A percentile compares a stretch with the other conserved stretches of the same genome.
Conservation (phyloP, 2,113 vertebrate species). For the Entomyzon cyanotis region DNA sequence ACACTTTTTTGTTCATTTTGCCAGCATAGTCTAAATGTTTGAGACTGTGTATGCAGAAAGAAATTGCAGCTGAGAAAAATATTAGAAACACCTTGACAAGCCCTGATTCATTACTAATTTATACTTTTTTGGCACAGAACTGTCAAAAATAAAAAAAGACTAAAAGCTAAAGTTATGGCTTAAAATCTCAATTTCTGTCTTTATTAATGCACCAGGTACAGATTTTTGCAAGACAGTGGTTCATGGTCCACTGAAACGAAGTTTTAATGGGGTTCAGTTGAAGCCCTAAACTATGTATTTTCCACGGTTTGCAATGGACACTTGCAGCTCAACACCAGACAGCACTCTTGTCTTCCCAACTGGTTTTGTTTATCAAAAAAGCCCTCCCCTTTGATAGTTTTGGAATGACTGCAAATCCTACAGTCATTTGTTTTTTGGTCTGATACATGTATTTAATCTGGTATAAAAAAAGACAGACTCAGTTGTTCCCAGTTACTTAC, state of each 20-base stretch:
- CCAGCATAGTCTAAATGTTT: slow-evolving; percentile 4
- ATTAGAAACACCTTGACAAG: background rate
- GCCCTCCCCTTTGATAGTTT: background rate
- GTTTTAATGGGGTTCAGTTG: background rate
- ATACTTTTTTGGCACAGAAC: background rate
- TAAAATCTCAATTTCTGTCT: background rate
- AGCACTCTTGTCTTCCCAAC: background rate
- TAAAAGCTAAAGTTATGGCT: background rate
- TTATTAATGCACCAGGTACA: background rate
- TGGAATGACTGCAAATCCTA: background rate
- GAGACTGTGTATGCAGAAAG: background rate
- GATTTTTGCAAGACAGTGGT: background rate
- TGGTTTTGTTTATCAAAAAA: background rate
- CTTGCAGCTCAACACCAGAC: background rate
- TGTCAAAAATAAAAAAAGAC: background rate
- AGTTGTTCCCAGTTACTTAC: background rate
- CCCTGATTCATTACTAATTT: background rate
- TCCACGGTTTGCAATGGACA: background rate
- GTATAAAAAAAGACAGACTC: background rate
- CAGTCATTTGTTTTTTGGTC: background rate
- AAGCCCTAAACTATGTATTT: background rate
- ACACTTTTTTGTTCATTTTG: slow-evolving; percentile 5
- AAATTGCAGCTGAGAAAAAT: background rate
- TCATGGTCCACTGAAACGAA: background rate
- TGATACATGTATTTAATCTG: background rate